Evolutionary conservation across 2,113 vertebrate species (phyloP).

Genomic region (Jaculus jaculus): DNA sequence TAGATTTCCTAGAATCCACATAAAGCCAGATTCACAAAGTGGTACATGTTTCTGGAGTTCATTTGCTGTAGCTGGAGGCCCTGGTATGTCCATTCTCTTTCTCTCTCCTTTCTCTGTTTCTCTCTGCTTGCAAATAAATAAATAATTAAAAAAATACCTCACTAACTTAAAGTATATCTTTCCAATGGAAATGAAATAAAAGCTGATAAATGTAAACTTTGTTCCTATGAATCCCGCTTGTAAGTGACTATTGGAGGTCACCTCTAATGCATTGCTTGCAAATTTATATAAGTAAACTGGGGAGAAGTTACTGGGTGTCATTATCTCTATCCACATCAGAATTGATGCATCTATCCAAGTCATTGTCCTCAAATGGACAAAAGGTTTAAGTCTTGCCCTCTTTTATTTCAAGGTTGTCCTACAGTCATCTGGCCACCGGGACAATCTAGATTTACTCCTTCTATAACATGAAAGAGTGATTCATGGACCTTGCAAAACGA

Average conservation of each 20-base stretch:
- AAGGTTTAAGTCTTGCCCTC: not conserved
- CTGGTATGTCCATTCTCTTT: too few species aligned
- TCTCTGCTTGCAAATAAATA: too few species aligned
- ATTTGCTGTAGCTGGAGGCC: too few species aligned
- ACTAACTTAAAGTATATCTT: conserved; percentile 7
- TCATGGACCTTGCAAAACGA: not conserved
- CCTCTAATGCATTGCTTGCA: not conserved
- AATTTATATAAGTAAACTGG: not conserved
- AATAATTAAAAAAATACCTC: not conserved
- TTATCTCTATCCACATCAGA: not conserved
- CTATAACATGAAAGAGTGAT: not conserved
- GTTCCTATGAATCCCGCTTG: not conserved
- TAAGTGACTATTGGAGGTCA: not conserved
- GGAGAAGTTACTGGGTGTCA: not conserved
- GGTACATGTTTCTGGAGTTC: too few species aligned
- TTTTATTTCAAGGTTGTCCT: not conserved
- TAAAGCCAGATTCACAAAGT: too few species aligned
- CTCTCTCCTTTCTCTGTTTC: too few species aligned
- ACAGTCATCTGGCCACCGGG: not conserved
- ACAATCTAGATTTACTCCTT: not conserved
- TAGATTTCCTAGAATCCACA: too few species aligned
- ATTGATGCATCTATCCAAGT: not conserved
- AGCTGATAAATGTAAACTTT: not conserved
- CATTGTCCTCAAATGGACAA: not conserved
- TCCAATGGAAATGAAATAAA: conserved; percentile 42